Conservation (phyloP, 2,113 vertebrate genomes). For the Mirza zaza region DNA sequence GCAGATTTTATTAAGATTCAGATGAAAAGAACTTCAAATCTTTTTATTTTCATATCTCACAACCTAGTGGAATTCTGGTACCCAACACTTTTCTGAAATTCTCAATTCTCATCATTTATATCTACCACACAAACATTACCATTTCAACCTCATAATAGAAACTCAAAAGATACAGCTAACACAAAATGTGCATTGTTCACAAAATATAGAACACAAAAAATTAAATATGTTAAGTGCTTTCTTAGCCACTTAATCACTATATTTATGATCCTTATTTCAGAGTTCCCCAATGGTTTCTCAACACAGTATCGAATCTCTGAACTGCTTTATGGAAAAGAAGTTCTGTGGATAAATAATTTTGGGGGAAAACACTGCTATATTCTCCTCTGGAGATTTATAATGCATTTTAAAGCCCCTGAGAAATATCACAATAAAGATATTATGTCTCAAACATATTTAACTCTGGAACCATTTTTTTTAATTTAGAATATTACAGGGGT, state of each 20-base stretch:
- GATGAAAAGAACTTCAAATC: background rate
- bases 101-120: background rate
- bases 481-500: too few species aligned
- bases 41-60: background rate
- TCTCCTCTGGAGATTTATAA: background rate
- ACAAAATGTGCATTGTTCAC: background rate
- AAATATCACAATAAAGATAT: background rate
- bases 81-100: background rate
- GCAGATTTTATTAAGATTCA: background rate
- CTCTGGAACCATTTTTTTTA: background rate
- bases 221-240: background rate
- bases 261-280: background rate
- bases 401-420: background rate
- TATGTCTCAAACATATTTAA: background rate
- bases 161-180: background rate
- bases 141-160: background rate
- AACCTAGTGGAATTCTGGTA: background rate
- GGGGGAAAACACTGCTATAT: background rate
- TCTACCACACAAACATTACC: background rate
- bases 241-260: background rate
- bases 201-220: background rate
- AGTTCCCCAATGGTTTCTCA: background rate
- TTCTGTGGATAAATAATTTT: background rate
- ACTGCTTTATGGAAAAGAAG: background rate
- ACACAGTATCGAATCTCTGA: background rate